Conservation (phyloP, 2,113 vertebrate genomes). For the Kryptolebias marmoratus region DNA sequence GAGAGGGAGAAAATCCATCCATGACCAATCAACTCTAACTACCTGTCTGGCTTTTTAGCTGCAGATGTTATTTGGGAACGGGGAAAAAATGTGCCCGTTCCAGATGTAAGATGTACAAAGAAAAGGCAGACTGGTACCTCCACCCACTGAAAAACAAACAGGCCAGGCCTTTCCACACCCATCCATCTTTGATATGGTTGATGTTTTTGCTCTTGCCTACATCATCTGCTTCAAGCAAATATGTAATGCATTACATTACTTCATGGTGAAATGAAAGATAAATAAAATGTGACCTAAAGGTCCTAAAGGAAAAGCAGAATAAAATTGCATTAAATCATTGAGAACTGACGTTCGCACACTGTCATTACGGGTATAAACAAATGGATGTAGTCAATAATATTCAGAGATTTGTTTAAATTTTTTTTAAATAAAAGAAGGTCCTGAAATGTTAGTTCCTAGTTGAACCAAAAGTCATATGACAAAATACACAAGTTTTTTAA, state of each 20-base stretch:
- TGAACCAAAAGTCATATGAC: no score
- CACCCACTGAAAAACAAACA: conserved; percentile 51
- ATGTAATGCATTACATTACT: conserved; percentile 50
- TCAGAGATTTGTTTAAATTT: no score
- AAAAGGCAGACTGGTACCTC: conserved; percentile 74
- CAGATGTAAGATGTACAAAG: conserved; percentile 80
- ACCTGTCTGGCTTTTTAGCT: conserved; percentile 80
- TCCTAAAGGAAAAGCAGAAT: no score
- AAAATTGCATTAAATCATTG: no score
- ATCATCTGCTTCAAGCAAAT: conserved; percentile 46
- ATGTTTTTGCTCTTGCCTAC: conserved; percentile 45
- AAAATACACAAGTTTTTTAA: no score
- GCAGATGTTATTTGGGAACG: conserved; percentile 81
- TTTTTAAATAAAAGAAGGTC: no score
- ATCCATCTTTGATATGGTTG: conserved; percentile 48
- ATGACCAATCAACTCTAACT: conserved; percentile 83
- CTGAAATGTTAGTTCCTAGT: no score
- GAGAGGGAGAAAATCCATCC: conserved; percentile 77
- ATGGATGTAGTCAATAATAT: no score
- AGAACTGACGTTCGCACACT: no score
- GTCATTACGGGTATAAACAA: background rate
- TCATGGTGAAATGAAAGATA: conserved; percentile 35
- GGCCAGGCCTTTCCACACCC: conserved; percentile 58
- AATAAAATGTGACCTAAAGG: conserved; percentile 37
- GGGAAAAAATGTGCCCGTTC: conserved; percentile 63